Evolutionary conservation across 2,113 vertebrate species (phyloP), one percentile per base, ranked within the genome.

Genomic region (Chelonoidis abingdonii): DNA sequence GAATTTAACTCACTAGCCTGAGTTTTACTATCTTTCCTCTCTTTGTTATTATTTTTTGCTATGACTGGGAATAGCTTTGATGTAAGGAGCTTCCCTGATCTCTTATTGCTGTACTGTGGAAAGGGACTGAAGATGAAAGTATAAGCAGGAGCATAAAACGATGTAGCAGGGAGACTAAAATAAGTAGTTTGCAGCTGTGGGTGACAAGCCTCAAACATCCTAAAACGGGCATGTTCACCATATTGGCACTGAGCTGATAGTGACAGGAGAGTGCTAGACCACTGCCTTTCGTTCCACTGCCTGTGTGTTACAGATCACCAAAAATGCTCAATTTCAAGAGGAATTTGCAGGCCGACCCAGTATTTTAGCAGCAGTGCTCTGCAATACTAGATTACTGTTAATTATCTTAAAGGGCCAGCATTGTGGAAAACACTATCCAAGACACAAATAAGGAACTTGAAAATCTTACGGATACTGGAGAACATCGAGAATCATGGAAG

Each of bases 381-480:
- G 35, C 76, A 49, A 69, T 80, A n/a, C 56, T 10, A 17, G 80
- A 81, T 83, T 87, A 92, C 44, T 87, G 57, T 87, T 87, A 92
- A 92, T 87, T 91, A 87, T 92, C 82, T 92, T 53, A 72, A 93
- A 92, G 41, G 86, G 38, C 5, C 56, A 80, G 80, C 75, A 22
- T 5, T 44, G 81, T 31, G 44, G 69, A 21, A 72, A 88, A 21
- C 1, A 5, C 21, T 4, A 8, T 6, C 35, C 53, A 22, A 72
- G 50, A 90, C 69, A 35, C 38, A 84, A 62, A 83, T 24, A 41
- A 54, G 44, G 13, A 16, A 84, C 27, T 38, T 53, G 13, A 1
- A 17, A 41, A 5, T 59, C 27, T 25, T 11, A 54, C 10, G 1
- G 65, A 69, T 75, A 44, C 10, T 9, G 12, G 4, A 4, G 29